Evolutionary conservation across 2,797 vertebrate genomes (phyloP), one percentile per base, ranked within the genome.

Genomic region (Nannoperca australis): DNA sequence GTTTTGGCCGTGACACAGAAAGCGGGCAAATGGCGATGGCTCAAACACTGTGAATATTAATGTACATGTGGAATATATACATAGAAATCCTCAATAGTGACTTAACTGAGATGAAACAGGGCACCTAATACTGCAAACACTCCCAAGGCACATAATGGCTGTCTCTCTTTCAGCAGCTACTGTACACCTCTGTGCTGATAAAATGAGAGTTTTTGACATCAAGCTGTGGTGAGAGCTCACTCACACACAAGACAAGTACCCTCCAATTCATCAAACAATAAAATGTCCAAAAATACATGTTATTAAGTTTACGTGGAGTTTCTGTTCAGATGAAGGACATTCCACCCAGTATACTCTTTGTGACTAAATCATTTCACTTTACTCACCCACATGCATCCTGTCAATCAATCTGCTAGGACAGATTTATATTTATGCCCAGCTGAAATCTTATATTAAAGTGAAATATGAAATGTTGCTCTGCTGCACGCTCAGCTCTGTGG

Each of bases 21-120:
- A 90, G 83, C 77, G 55, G 88, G 75, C 87, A 86, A 92, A 91
- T 81, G 80, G 74, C 76, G 32, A 83, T 59, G 82, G 87, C 84
- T 91, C 76, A 78, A 87, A 85, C 83, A 83, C 70, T 79, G 85
- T 89, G 85, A 91, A 92, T 92, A 92, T 92, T 90, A 90, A 92
- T 90, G 80, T 53, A 78, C 70, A 82, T 79, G 77, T 85, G 86
- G 85, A 90, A 94, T 93, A 91, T 81, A 91, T 88, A 81, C 79
- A 90, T 86, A 85, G 36, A 88, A 85, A 88, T 84, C 80, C 70
- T 86, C 73, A 80, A 86, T 83, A 84, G 68, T 69, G 73, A 47
- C 71, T 68, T 71, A 74, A 81, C 66, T 58, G 68, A 78, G 65
- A 88, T 79, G 61, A 77, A 79, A 83, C 69, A 55, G 63, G 80